Evolutionary conservation across 2,888 invertebrate species (phyloP), one percentile per base, ranked within the genome.

Genomic region (Hemicrepidius hirtus): DNA sequence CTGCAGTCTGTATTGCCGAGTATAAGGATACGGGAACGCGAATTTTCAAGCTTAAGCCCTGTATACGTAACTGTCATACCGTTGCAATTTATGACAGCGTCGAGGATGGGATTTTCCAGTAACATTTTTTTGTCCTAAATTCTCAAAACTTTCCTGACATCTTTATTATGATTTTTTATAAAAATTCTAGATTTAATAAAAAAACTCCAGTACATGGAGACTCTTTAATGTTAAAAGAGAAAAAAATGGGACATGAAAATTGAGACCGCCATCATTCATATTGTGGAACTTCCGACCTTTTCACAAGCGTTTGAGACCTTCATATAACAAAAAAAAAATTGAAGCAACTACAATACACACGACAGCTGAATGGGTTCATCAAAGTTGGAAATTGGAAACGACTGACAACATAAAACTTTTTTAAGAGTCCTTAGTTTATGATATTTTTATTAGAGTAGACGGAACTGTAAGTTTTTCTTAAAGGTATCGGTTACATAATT

Each of bases 21-120:
- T 20, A 20, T 24, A 50, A 28, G 44, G 4, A 44, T 53, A n/a
- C 24, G 24, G 28, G 21, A 21, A 49, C 49, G 53, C 9, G 53
- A 53, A 32, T 60, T 60, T 60, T 40, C 21, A 40, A 16, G n/a
- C 40, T 60, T 41, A 57, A 40, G 40, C 60, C 35, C 13, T 60
- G 60, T 60, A 60, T 60, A 60, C 44, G 63, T 63, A 46, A 63
- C 63, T 63, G 63, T 46, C 63, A 46, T 63, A 63, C n/a, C 32
- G 40, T 5, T 24, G 46, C 53, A 44, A 63, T 63, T 63, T 63
- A 63, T 46, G 63, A 28, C 46, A 46, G 24, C n/a, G n/a, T 60
- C 21, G 53, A 24, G 28, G 13, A 53, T 9, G 16, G 53, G 53
- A 53, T 53, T 28, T 53, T 21, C 28, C 21, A 28, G n/a, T 12